Evolutionary conservation across 1,140 invertebrate genomes (phyloP).

Genomic region (Hylaeus anthracinus): DNA sequence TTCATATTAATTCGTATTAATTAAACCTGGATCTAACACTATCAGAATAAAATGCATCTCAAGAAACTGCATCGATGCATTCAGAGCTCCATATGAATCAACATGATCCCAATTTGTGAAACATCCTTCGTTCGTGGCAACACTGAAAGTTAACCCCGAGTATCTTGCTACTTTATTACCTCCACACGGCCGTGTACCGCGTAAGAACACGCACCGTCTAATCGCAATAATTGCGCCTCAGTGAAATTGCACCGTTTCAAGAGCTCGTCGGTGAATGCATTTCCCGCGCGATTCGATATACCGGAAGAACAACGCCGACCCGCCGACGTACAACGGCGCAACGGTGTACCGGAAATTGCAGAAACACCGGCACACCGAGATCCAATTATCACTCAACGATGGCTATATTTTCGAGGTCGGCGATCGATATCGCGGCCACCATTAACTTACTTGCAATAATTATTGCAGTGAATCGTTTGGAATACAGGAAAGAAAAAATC

Average conservation of each 20-base stretch:
- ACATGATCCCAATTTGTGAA: background rate
- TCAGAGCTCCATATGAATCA: background rate
- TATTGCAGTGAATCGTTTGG: no score
- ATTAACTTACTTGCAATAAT: slow-evolving; percentile 23
- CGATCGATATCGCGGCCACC: slow-evolving; percentile 12
- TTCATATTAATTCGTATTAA: no score
- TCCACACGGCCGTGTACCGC: background rate
- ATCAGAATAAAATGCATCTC: background rate
- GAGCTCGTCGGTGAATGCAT: background rate
- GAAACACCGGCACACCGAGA: slow-evolving; percentile 46
- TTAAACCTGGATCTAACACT: background rate
- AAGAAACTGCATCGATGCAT: background rate
- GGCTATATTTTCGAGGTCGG: slow-evolving; percentile 48
- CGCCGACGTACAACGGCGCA: slow-evolving; percentile 33
- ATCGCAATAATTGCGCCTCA: slow-evolving; percentile 4
- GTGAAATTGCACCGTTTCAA: background rate
- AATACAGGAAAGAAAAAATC: no score
- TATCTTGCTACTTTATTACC: background rate
- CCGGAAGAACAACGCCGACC: slow-evolving; percentile 5
- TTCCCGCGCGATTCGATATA: background rate
- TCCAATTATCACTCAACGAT: slow-evolving; percentile 53
- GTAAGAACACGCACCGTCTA: slow-evolving; percentile 14
- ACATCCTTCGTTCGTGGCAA: background rate
- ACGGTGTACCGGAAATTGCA: slow-evolving; percentile 52
- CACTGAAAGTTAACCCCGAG: background rate